Base-by-base conservation (phyloP, 2,113 vertebrate genomes). In the Myiopsitta monachus region DNA sequence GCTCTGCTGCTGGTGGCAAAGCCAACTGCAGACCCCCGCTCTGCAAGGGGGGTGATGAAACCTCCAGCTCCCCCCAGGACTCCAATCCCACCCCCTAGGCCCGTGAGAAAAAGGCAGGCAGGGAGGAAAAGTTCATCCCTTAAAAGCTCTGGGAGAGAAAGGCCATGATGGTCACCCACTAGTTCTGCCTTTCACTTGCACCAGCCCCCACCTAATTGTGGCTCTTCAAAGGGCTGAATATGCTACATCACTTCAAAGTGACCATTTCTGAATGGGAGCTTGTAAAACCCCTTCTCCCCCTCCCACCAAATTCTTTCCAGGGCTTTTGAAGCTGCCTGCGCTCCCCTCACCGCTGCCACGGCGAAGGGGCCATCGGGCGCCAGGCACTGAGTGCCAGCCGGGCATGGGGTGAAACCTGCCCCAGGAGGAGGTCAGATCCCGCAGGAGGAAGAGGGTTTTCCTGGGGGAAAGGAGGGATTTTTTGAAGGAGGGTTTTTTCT, bases 181-280 rank as follows among this genome's bases (percentile, higher is more conserved):
- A 33, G 88, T 89, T 96, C 55, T 94, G 94, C 92, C 88, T 94
- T 89, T 94, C 38, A 8, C 85, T 88, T 77, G 77, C 87, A 94
- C 88, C 83, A 88, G 66, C 86, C 95, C 96, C 95, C 96, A 92
- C 94, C 72, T 95, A 95, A 96, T 88, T 94, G 94, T 96, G 88
- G 36, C 31, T 93, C 96, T 97, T 97, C 97, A 97, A 97, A 97
- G 97, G 95, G 26, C 49, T 96, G 96, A 95, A 94, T 96, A 97
- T 57, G 95, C 97, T 89, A 96, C 94, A 96, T 96, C 94, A 97
- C 97, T 97, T 97, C 97, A 97, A 97, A 97, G 97, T 96, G 93
- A 96, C 94, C 81, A 96, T 97, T 95, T 97, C 52, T 97, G 92
- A 97, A 97, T 96, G 89, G 92, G 94, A 96, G 96, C 94, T 97